A percentile compares a stretch with the other conserved stretches of the same genome.
Evolutionary conservation across 2,797 vertebrate genomes (phyloP).

Genomic region (Poecile montanus): DNA sequence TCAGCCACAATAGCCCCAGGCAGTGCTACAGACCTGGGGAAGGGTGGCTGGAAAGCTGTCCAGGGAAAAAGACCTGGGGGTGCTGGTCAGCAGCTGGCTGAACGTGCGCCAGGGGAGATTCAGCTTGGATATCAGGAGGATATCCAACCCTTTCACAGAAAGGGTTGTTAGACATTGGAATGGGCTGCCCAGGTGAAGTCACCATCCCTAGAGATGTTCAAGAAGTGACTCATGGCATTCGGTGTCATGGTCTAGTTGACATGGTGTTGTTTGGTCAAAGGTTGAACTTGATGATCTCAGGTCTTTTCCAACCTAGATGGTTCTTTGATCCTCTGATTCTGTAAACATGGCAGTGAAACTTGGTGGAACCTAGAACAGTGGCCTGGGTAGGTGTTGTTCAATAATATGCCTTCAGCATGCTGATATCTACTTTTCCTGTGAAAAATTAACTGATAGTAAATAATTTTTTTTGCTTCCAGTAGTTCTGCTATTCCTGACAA

Average conservation of each 20-base stretch:
- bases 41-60: neutral
- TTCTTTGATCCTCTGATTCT: neutral
- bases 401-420: neutral
- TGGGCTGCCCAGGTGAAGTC: neutral
- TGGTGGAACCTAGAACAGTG: neutral
- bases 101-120: accelerated
- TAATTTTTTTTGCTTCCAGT: neutral
- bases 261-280: neutral
- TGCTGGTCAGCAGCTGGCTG: neutral
- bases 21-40: neutral
- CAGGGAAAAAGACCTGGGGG: neutral
- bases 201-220: neutral
- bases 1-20: neutral
- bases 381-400: neutral
- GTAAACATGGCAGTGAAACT: neutral
- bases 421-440: neutral
- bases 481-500: neutral
- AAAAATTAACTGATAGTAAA: neutral
- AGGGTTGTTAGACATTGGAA: neutral
- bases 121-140: neutral
- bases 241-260: neutral
- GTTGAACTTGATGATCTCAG: accelerated
- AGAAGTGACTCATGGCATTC: neutral
- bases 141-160: neutral
- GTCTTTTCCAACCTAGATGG: neutral